Conservation (phyloP, 1,140 invertebrate species). For the Lethrus apterus region DNA sequence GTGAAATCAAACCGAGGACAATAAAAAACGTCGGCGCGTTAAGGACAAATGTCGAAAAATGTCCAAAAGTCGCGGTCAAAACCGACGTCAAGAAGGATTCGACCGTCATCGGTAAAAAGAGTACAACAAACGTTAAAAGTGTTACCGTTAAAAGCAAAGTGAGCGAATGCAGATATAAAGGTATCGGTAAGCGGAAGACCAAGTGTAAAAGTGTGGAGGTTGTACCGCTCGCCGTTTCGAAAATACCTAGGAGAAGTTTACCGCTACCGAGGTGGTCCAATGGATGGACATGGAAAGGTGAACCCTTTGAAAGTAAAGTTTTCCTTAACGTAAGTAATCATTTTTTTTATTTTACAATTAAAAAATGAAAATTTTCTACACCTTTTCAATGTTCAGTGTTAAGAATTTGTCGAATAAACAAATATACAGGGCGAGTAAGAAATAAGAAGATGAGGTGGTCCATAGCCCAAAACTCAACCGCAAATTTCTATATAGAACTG, state of each 20-base stretch:
- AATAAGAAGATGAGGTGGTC: too few relatives aligned
- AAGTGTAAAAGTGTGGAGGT: constrained; percentile 42
- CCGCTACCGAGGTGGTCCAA: constrained; percentile 75
- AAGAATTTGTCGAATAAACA: too few relatives aligned
- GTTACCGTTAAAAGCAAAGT: constrained; percentile 7
- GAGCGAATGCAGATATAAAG: constrained; percentile 14
- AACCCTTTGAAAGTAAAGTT: constrained; percentile 73
- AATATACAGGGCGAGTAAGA: too few relatives aligned
- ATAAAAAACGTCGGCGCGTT: constrained; percentile 9
- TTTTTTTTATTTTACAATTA: too few relatives aligned
- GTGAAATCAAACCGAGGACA: constrained; percentile 20
- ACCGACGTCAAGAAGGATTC: constrained; percentile 46
- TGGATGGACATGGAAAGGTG: constrained; percentile 86
- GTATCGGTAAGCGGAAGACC: constrained; percentile 17
- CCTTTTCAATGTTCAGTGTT: too few relatives aligned
- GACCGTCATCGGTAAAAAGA: not conserved
- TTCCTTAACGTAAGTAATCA: constrained; percentile 83
- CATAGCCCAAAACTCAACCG: too few relatives aligned
- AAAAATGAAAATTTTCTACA: too few relatives aligned
- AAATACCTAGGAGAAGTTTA: constrained; percentile 39
- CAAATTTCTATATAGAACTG: too few relatives aligned
- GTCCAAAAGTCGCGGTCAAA: constrained; percentile 14
- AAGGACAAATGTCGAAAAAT: constrained; percentile 7
- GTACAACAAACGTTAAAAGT: constrained; percentile 17
- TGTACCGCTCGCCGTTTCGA: constrained; percentile 38